A percentile compares a stretch with the other conserved stretches of the same genome.
phyloP scores from a whole-genome alignment of 2,888 invertebrate species.

The Epistrophella euchroma region DNA sequence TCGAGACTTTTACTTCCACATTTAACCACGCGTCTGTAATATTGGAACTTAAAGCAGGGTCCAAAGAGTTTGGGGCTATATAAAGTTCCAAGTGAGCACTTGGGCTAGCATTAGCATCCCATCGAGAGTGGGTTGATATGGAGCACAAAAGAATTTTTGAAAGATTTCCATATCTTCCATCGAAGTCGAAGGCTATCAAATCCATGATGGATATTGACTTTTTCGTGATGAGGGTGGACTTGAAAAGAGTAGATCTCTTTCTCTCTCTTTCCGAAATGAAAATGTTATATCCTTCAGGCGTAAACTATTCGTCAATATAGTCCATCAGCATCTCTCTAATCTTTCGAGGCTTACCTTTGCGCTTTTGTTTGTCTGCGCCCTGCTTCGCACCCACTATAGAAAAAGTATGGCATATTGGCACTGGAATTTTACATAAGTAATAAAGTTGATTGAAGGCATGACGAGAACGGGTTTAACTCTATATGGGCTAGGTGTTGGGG shows the following conservation, averaged over 20 bases:
- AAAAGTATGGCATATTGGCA: constrained; percentile 2
- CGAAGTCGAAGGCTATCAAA: constrained; percentile 58
- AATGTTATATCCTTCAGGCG: constrained; percentile 58
- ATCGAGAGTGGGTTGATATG: constrained; percentile 35
- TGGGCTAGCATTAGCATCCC: background rate
- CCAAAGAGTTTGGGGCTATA: constrained; percentile 20
- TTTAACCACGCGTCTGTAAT: constrained; percentile 36
- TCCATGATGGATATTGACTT: constrained; percentile 72
- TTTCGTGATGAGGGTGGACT: constrained; percentile 71
- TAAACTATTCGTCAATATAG: constrained; percentile 17
- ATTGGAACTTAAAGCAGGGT: background rate
- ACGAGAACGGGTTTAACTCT: background rate
- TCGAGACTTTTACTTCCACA: constrained; percentile 6
- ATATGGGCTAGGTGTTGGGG: background rate
- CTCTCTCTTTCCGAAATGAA: constrained; percentile 40
- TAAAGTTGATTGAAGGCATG: background rate
- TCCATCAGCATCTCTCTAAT: constrained; percentile 45
- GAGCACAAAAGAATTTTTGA: constrained; percentile 38
- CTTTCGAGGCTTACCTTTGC: constrained; percentile 8
- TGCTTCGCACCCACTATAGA: background rate
- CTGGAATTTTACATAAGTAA: background rate
- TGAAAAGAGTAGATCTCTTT: too few relatives aligned
- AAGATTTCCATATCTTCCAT: constrained; percentile 68
- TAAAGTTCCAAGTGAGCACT: constrained; percentile 41
- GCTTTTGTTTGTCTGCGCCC: background rate